phyloP scores from a whole-genome alignment of 2,113 vertebrate species.

The Anoplopoma fimbria region DNA sequence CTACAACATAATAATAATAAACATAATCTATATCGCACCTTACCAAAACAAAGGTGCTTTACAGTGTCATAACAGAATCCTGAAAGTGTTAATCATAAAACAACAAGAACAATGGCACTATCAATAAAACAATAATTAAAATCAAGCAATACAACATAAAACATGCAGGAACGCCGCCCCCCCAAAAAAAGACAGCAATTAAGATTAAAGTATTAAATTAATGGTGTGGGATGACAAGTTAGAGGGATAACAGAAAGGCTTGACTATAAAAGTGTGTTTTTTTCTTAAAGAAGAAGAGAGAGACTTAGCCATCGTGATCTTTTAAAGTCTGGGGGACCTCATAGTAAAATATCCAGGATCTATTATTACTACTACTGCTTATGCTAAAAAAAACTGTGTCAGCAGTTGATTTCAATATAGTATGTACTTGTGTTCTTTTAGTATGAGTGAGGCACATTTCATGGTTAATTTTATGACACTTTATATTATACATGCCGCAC shows the following conservation, averaged over 20 bases:
- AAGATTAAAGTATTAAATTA: neutral
- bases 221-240: neutral
- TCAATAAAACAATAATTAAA: neutral
- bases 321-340: neutral
- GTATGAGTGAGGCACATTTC: neutral
- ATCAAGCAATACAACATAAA: neutral
- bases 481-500: neutral
- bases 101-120: neutral
- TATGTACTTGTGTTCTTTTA: neutral
- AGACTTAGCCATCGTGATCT: neutral
- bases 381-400: neutral
- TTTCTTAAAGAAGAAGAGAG: neutral
- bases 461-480: neutral
- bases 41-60: neutral
- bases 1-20: neutral
- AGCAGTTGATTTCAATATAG: neutral
- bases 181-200: neutral
- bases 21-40: neutral
- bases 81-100: neutral
- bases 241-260: neutral
- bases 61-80: neutral
- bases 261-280: neutral
- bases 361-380: neutral
- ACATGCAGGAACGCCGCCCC: no score
- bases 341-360: neutral